phyloP scores from a whole-genome alignment of 2,113 vertebrate genomes.

The Meriones unguiculatus region DNA sequence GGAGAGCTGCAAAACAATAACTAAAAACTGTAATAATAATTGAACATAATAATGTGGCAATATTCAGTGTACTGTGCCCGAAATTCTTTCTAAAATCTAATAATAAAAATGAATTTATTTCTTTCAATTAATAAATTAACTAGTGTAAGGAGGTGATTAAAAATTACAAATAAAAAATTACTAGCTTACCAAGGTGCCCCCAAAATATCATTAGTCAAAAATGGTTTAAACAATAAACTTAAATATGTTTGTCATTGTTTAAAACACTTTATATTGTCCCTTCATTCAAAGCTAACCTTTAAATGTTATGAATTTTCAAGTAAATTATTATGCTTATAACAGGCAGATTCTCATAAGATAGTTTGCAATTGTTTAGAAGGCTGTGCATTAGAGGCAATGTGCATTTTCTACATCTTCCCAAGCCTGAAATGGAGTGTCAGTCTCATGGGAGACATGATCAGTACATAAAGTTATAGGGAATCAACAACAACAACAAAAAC shows the following conservation, averaged over 20 bases:
- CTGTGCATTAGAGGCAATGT: too few species aligned
- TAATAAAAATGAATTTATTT: neutral
- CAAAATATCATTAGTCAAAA: neutral
- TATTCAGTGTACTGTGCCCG: neutral
- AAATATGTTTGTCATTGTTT: neutral
- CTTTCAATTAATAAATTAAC: neutral
- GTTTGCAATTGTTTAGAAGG: neutral
- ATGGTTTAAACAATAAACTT: neutral
- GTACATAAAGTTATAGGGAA: neutral
- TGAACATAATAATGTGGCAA: neutral
- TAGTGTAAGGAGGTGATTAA: neutral
- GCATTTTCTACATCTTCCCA: neutral
- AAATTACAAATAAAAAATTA: neutral
- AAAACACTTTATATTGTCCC: neutral
- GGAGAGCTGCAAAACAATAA: neutral
- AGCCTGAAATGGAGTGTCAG: neutral
- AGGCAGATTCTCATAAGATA: neutral
- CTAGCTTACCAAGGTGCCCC: neutral
- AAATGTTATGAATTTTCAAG: neutral
- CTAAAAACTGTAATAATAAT: neutral
- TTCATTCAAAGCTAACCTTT: neutral
- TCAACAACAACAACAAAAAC: neutral
- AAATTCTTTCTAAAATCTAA: neutral
- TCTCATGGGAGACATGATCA: neutral
- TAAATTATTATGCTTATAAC: neutral